Percentiles rank a stretch among this genome's conserved stretches.
phyloP scores from a whole-genome alignment of 2,797 vertebrate genomes.

The Selene dorsalis region DNA sequence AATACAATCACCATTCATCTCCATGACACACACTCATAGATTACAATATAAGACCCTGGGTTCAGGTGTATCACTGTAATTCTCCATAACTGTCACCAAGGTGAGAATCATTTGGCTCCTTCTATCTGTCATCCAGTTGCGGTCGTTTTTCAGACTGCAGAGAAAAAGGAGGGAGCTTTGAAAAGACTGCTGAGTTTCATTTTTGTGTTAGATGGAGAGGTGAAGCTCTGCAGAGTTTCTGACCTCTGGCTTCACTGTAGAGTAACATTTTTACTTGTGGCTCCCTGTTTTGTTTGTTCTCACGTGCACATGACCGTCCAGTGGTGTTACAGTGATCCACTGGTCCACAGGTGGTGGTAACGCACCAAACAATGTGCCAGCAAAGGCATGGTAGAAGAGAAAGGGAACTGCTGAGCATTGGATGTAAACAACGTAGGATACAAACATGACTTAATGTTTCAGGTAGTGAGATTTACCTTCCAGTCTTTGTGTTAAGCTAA shows the following conservation, averaged over 20 bases:
- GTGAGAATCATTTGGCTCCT: slow-evolving; percentile 55
- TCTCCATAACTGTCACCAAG: slow-evolving; percentile 71
- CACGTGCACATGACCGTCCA: background rate
- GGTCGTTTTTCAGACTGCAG: slow-evolving; percentile 19
- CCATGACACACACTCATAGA: slow-evolving; percentile 55
- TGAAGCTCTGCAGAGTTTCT: background rate
- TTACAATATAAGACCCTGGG: slow-evolving; percentile 56
- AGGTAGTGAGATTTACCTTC: background rate
- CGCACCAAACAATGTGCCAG: background rate
- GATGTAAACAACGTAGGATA: background rate
- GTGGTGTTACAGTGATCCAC: background rate
- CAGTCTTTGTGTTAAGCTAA: background rate
- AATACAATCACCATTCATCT: slow-evolving; percentile 71
- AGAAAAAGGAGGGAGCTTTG: slow-evolving; percentile 7
- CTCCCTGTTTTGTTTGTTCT: background rate
- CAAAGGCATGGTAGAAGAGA: background rate
- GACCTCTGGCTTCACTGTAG: background rate
- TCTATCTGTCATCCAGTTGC: slow-evolving; percentile 32
- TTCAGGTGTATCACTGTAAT: slow-evolving; percentile 62
- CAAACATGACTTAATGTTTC: background rate
- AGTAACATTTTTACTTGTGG: background rate
- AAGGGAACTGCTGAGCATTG: too few relatives aligned
- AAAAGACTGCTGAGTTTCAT: background rate
- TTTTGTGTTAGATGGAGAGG: background rate
- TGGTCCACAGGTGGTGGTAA: background rate